Percentiles rank a stretch among this genome's conserved stretches.
These are phyloP conservation scores for Todiramphus saurophagus DNA, from an alignment of 2,113 vertebrate species.

Conservation along the genomic window DNA sequence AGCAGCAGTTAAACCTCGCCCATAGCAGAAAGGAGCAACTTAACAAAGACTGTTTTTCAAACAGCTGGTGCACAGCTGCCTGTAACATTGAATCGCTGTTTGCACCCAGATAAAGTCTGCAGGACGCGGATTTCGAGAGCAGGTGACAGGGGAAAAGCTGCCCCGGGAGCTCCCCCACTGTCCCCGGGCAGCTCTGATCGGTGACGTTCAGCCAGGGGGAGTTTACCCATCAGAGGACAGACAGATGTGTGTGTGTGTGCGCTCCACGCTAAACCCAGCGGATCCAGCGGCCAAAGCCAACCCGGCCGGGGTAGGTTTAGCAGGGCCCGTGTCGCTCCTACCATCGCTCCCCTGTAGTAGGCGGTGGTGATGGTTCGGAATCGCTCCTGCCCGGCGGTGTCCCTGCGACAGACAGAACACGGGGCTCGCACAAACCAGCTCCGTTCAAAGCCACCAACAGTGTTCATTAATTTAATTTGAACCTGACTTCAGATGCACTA, in stretches of 20 bases:
- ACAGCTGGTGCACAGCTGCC: rapidly evolving
- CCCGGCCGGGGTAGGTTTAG: rapidly evolving
- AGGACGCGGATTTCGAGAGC: rapidly evolving
- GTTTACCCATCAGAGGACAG: rapidly evolving
- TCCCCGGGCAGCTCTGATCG: too few species aligned
- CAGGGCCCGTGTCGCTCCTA: neutral
- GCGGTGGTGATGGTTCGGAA: conserved; percentile 96
- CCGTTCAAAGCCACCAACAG: rapidly evolving
- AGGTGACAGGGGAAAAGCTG: rapidly evolving
- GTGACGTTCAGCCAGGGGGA: rapidly evolving
- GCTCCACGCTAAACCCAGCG: rapidly evolving
- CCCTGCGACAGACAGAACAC: conserved; percentile 73
- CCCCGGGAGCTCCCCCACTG: too few species aligned
- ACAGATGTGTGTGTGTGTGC: rapidly evolving
- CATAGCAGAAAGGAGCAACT: neutral
- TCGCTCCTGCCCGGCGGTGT: conserved; percentile 93
- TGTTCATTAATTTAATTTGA: rapidly evolving
- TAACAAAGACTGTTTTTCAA: neutral
- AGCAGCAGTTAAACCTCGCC: neutral
- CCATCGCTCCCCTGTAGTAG: conserved; percentile 96
- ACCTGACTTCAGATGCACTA: rapidly evolving
- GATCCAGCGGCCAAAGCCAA: rapidly evolving
- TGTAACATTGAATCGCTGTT: rapidly evolving
- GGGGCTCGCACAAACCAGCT: rapidly evolving
- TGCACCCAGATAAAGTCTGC: rapidly evolving